phyloP scores from a whole-genome alignment of 2,888 invertebrate species.

The Ctenicera cuprea region DNA sequence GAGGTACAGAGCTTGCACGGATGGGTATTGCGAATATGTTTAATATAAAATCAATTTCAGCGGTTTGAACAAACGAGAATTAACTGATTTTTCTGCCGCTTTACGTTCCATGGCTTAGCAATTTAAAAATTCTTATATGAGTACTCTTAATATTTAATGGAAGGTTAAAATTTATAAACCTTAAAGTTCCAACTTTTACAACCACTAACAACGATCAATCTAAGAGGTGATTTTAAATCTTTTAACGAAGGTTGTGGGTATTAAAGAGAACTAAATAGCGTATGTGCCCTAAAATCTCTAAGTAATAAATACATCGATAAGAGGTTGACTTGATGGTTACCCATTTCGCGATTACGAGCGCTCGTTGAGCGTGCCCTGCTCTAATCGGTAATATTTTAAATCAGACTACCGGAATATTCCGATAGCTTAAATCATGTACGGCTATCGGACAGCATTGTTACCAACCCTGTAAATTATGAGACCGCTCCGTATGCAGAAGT shows the following conservation, averaged over 20 bases:
- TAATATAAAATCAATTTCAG: no score
- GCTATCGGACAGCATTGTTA: constrained; percentile 59
- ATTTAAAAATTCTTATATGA: no score
- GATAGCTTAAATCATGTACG: constrained; percentile 60
- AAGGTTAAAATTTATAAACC: no score
- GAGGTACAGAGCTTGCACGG: no score
- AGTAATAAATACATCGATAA: constrained; percentile 32
- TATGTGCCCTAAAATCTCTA: constrained; percentile 19
- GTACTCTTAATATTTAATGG: no score
- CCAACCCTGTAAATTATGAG: constrained; percentile 57
- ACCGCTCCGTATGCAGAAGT: constrained; percentile 57
- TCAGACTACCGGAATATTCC: constrained; percentile 55
- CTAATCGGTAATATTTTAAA: constrained; percentile 58
- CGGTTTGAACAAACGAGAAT: no score
- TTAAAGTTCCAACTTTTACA: no score
- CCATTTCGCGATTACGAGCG: constrained; percentile 31
- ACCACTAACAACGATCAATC: no score
- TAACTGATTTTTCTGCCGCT: no score
- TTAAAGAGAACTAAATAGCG: constrained; percentile 8
- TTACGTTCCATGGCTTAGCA: no score
- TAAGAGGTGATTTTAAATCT: background rate
- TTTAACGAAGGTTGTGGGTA: background rate
- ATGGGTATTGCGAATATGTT: no score
- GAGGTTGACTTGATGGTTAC: constrained; percentile 29
- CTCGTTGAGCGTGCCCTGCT: constrained; percentile 29